Conservation (phyloP, 2,888 invertebrate genomes). For the Resseliella maxima region DNA sequence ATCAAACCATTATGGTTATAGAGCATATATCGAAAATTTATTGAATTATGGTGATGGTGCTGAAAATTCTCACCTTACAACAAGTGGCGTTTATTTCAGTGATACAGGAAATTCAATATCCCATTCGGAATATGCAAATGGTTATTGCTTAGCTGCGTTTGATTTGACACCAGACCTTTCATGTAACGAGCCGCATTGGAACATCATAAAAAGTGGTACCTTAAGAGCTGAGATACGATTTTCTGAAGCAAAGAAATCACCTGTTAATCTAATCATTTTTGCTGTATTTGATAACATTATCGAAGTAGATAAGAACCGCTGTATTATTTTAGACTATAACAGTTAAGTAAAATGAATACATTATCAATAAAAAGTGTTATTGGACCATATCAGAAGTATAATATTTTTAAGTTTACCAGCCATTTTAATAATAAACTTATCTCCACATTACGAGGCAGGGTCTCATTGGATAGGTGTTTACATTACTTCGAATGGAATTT, state of each 20-base stretch:
- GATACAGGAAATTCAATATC: constrained; percentile 11
- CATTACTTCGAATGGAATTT: neutral
- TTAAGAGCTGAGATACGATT: neutral
- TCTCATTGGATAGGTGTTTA: neutral
- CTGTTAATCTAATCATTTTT: neutral
- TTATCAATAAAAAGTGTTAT: neutral
- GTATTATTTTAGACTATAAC: neutral
- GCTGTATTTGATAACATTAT: constrained; percentile 4
- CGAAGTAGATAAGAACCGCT: neutral
- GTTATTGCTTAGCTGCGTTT: neutral
- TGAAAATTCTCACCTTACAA: constrained; percentile 46
- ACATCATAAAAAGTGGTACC: neutral
- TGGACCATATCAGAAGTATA: neutral
- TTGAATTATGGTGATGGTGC: constrained; percentile 57
- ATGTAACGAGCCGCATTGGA: neutral
- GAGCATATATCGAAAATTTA: constrained; percentile 56
- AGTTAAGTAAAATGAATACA: neutral
- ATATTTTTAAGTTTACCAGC: neutral
- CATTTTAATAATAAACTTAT: neutral
- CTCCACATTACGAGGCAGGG: neutral
- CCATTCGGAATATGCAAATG: neutral
- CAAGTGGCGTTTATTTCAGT: neutral
- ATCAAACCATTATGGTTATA: constrained; percentile 55
- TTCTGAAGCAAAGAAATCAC: neutral
- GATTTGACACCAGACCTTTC: constrained; percentile 1